phyloP scores from a whole-genome alignment of 2,888 invertebrate species.

The Reticulitermes lucifugus region DNA sequence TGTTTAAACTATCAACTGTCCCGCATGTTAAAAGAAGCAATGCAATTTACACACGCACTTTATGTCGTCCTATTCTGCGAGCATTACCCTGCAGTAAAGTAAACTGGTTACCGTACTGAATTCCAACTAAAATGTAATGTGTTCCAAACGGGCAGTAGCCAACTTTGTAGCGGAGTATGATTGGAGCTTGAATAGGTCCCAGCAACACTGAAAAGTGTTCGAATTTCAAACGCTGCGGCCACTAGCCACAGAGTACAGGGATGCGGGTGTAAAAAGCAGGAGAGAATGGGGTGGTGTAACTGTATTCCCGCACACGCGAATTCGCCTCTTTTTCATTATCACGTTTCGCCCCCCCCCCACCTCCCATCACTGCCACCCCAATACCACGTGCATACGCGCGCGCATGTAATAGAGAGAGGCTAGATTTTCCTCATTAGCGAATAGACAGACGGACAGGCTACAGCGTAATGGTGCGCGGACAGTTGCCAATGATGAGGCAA shows the following conservation, averaged over 20 bases:
- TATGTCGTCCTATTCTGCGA: not conserved
- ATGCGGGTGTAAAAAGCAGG: constrained; percentile 17
- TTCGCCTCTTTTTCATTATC: constrained; percentile 42
- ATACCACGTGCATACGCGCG: constrained; percentile 1
- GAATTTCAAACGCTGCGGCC: constrained; percentile 40
- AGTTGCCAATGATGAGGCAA: not conserved
- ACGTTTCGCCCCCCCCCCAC: constrained; percentile 23
- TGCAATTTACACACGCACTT: too few species aligned
- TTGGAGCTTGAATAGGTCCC: constrained; percentile 28
- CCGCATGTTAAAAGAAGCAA: too few species aligned
- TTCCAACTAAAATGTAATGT: constrained; percentile 8
- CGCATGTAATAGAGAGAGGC: constrained; percentile 22
- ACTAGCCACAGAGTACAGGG: constrained; percentile 39
- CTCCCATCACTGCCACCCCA: not conserved
- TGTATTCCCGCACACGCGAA: constrained; percentile 35
- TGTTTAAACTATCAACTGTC: too few species aligned
- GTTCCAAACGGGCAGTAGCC: constrained; percentile 25
- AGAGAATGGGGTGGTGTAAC: constrained; percentile 25
- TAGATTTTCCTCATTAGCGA: constrained; percentile 42
- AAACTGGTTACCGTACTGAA: not conserved
- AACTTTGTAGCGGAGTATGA: constrained; percentile 18
- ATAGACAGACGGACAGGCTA: not conserved
- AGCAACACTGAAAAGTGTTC: constrained; percentile 39
- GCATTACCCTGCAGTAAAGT: not conserved
- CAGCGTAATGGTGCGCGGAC: not conserved